Percentiles rank a stretch among this genome's conserved stretches.
Evolutionary conservation across 2,888 invertebrate species (phyloP).

Genomic region (Macrophya annulata): DNA sequence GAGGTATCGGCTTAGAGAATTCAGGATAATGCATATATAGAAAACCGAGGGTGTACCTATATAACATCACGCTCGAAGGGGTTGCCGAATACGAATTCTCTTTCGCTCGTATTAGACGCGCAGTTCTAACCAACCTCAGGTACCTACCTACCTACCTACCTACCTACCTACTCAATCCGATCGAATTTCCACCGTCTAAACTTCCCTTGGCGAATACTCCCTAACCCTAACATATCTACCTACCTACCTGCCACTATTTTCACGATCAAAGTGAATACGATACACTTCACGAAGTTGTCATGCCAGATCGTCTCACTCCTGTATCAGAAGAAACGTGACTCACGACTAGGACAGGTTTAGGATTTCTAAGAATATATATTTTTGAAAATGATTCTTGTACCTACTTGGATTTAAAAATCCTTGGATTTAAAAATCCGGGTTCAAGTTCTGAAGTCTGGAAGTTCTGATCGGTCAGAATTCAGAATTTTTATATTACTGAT

Average conservation of each 20-base stretch:
- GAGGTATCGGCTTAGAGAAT: slow-evolving; percentile 17
- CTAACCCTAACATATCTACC: background rate
- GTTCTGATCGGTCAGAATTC: no score
- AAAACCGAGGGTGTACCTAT: background rate
- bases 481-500: no score
- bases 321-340: background rate
- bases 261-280: slow-evolving; percentile 30
- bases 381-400: background rate
- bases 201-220: background rate
- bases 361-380: background rate
- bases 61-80: background rate
- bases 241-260: slow-evolving; percentile 5
- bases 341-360: background rate
- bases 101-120: slow-evolving; percentile 25
- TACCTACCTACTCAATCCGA: slow-evolving; percentile 30
- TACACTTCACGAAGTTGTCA: slow-evolving; percentile 21
- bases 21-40: slow-evolving; percentile 13
- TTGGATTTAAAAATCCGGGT: no score
- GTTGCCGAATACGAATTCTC: background rate
- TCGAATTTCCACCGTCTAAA: slow-evolving; percentile 27
- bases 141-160: background rate
- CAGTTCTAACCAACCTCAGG: slow-evolving; percentile 19
- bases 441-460: no score
- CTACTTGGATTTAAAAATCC: background rate
- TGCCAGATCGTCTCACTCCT: background rate